A percentile compares a stretch with the other conserved stretches of the same genome.
phyloP scores from a whole-genome alignment of 92 coral and sea anemone species.

The Heliopora coerulea region DNA sequence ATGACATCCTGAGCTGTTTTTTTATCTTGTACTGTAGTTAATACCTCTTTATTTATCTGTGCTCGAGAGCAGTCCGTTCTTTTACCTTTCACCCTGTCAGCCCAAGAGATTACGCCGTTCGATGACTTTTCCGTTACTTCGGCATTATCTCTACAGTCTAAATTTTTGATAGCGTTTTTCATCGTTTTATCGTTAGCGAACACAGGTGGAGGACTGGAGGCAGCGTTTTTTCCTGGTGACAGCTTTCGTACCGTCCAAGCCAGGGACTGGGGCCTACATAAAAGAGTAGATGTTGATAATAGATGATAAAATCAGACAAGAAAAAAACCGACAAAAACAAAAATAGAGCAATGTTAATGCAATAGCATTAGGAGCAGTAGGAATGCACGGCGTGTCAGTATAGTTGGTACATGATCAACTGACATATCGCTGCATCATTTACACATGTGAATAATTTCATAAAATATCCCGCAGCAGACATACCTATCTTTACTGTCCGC shows the following conservation, averaged over 20 bases:
- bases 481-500: slow-evolving; percentile 97
- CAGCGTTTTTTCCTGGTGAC: slow-evolving; percentile 88
- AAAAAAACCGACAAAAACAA: background rate
- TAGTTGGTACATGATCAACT: too few relatives aligned
- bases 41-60: background rate
- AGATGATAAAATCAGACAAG: too few relatives aligned
- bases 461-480: background rate
- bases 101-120: slow-evolving; percentile 76
- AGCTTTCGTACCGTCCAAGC: slow-evolving; percentile 99
- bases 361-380: too few relatives aligned
- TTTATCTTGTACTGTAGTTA: background rate
- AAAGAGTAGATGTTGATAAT: background rate
- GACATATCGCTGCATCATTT: too few relatives aligned
- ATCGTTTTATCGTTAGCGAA: slow-evolving; percentile 56
- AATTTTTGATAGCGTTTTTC: slow-evolving; percentile 71
- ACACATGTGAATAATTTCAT: background rate
- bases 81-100: slow-evolving; percentile 88
- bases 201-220: slow-evolving; percentile 76
- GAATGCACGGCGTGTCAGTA: too few relatives aligned
- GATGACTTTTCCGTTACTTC: background rate
- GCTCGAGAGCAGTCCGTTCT: slow-evolving; percentile 7
- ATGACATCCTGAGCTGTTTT: background rate
- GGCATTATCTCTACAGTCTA: slow-evolving; percentile 56
- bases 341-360: too few relatives aligned
- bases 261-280: slow-evolving; percentile 83